Evolutionary conservation across 2,797 vertebrate species (phyloP), one percentile per base, ranked within the genome.

Genomic region (Discoglossus pictus): DNA sequence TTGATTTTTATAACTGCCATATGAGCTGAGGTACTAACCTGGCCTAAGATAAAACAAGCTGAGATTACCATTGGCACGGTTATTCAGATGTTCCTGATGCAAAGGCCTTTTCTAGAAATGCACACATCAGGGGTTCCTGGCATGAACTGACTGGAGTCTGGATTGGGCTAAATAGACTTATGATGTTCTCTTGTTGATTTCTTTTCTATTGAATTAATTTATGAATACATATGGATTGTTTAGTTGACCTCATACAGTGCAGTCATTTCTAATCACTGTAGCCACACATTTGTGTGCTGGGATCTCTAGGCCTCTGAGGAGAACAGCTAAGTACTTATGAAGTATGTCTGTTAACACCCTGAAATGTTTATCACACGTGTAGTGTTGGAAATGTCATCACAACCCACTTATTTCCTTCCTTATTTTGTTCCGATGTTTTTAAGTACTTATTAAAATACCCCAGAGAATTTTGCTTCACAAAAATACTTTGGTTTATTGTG

Each of bases 11-110:
- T 70, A 62, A 48, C 51, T 44, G 59, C 67, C 51, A 70, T 70
- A 70, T 70, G 67, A 70, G 60, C 42, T 69, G 67, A 70, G 67
- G 51, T 63, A 70, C 59, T 61, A 61, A 61, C 47, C 59, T 70
- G 59, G 67, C 40, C 34, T 27, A 39, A 7, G 59, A 62, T 70
- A 42, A 68, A 68, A 68, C 65, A 61, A 61, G 38, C 23, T 36
- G 15, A 1, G 47, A 68, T 68, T 68, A 61, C 54, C 65, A 39
- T 68, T 68, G 65, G 65, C 65, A 59, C 12, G 7, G 15, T 34
- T 6, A 24, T 21, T 53, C 31, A 43, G 27, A 44, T 68, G 25
- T 54, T 68, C 31, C 65, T 68, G 56, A 61, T 61, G 65, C 38
- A 61, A 23, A 68, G 56, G 65, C 44, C 56, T 46, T 17, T 61